A percentile compares a stretch with the other conserved stretches of the same genome.
phyloP scores from a whole-genome alignment of 2,888 invertebrate species.

The Dicyrtomina minuta region DNA sequence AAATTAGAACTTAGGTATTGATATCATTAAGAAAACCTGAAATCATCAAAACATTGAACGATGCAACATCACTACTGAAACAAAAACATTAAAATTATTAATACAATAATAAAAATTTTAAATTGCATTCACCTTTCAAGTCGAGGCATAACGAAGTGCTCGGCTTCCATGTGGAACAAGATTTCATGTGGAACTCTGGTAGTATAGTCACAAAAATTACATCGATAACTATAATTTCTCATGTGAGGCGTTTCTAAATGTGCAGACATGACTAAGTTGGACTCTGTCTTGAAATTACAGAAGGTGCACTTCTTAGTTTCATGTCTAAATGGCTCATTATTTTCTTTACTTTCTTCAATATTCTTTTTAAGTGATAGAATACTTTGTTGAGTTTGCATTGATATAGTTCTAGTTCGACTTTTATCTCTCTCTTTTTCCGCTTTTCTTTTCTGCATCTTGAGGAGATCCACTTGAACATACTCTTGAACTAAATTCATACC shows the following conservation, averaged over 20 bases:
- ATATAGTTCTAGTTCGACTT: constrained; percentile 61
- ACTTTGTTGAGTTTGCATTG: constrained; percentile 66
- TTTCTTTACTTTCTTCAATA: constrained; percentile 80
- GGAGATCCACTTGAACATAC: constrained; percentile 86
- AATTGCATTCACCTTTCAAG: constrained; percentile 62
- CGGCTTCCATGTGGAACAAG: constrained; percentile 85
- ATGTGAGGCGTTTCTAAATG: constrained; percentile 90
- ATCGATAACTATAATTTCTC: constrained; percentile 73
- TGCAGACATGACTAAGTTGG: constrained; percentile 76
- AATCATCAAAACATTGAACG: neutral
- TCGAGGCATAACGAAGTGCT: constrained; percentile 79
- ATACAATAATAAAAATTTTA: neutral
- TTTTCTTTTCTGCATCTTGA: constrained; percentile 82
- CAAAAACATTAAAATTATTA: neutral
- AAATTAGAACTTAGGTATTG: neutral
- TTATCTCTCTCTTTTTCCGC: constrained; percentile 68
- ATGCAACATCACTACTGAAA: neutral
- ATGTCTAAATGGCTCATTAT: constrained; percentile 76
- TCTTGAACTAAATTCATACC: constrained; percentile 89
- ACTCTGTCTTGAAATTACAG: constrained; percentile 88
- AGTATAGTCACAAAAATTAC: constrained; percentile 79
- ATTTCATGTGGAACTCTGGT: constrained; percentile 85
- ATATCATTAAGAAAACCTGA: neutral
- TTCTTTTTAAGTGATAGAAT: constrained; percentile 81
- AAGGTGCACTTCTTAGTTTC: constrained; percentile 79